Evolutionary conservation across 2,888 invertebrate species (phyloP).

Genomic region (Papilio gigon): DNA sequence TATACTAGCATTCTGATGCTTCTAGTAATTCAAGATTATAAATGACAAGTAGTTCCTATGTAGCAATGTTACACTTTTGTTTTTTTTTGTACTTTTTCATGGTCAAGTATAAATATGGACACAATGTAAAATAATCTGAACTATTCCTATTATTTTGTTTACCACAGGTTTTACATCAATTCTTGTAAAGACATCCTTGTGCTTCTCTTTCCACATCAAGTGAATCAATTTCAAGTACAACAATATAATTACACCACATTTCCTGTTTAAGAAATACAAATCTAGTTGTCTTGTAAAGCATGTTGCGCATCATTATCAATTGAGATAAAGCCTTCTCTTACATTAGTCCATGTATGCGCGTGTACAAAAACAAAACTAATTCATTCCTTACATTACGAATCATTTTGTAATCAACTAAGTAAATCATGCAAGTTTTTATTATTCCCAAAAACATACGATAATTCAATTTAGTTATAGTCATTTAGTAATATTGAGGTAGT

Average conservation of each 20-base stretch:
- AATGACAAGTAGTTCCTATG: not conserved
- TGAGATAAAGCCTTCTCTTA: constrained; percentile 4
- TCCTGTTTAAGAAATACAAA: no score
- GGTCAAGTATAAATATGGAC: constrained; percentile 16
- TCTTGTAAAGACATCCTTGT: not conserved
- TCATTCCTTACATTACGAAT: not conserved
- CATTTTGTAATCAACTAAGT: constrained; percentile 7
- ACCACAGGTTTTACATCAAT: not conserved
- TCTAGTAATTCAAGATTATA: not conserved
- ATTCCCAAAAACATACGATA: constrained; percentile 81
- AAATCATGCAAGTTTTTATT: constrained; percentile 45
- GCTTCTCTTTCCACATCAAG: not conserved
- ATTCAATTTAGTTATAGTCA: constrained; percentile 72
- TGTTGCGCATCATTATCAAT: constrained; percentile 4
- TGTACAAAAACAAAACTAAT: constrained; percentile 8
- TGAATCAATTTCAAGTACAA: not conserved
- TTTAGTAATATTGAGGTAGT: constrained; percentile 83
- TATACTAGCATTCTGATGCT: not conserved
- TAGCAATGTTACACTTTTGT: constrained; percentile 19
- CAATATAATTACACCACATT: no score
- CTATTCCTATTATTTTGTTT: no score
- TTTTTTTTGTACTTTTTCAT: constrained; percentile 34
- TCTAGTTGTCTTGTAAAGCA: not conserved
- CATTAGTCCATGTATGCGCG: not conserved
- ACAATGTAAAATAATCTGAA: no score